Percentiles rank a stretch among this genome's conserved stretches.
phyloP scores from a whole-genome alignment of 2,113 vertebrate genomes.

The Hippopotamus amphibius region DNA sequence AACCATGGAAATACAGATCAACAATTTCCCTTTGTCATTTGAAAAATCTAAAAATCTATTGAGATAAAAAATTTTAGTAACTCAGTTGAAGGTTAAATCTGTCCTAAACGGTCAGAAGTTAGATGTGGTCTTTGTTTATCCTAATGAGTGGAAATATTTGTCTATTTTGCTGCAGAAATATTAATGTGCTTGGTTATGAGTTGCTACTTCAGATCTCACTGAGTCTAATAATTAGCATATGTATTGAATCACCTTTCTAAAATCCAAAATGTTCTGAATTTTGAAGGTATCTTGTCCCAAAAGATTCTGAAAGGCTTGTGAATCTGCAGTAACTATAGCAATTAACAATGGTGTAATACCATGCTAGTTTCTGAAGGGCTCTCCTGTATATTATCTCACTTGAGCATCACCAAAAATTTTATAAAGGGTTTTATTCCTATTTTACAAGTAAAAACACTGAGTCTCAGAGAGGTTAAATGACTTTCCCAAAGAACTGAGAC shows the following conservation, averaged over 20 bases:
- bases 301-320: neutral
- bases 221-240: neutral
- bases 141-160: neutral
- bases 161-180: neutral
- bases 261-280: slow-evolving; percentile 23
- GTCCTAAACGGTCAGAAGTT: neutral
- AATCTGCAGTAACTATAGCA: neutral
- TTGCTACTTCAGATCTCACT: neutral
- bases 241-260: neutral
- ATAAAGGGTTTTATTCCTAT: neutral
- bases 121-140: neutral
- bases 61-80: neutral
- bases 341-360: fast-evolving
- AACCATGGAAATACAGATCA: neutral
- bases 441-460: neutral
- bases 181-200: neutral
- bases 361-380: neutral
- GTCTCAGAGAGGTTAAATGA: neutral
- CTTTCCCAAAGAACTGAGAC: neutral
- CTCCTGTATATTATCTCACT: neutral
- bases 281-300: neutral
- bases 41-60: neutral
- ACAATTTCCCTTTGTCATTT: neutral
- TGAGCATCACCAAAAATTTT: neutral
- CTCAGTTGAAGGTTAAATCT: neutral